Percentiles rank a stretch among this genome's conserved stretches.
Evolutionary conservation across 2,113 vertebrate genomes (phyloP).

Genomic region (Archocentrus centrarchus): DNA sequence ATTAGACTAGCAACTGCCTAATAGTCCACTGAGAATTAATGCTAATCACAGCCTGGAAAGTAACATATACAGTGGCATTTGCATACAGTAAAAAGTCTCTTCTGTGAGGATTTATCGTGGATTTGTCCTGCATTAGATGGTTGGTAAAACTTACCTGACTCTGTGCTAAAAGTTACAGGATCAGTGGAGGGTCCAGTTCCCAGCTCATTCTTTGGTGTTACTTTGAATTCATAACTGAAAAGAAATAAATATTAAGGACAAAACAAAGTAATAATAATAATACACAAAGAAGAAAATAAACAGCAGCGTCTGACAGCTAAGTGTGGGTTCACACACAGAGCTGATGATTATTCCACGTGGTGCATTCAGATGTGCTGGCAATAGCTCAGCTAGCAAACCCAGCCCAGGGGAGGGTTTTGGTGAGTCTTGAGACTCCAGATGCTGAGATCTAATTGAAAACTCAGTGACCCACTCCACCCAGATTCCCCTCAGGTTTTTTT

Average conservation of each 20-base stretch:
- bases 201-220: conserved; percentile 91
- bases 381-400: conserved; percentile 26
- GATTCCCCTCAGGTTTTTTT: conserved; percentile 17
- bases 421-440: conserved; percentile 58
- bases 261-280: not conserved
- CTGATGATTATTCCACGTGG: conserved; percentile 75
- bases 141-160: conserved; percentile 87
- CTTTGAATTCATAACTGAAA: conserved; percentile 92
- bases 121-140: not conserved
- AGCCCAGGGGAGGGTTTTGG: conserved; percentile 57
- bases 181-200: conserved; percentile 90
- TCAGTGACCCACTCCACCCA: conserved; percentile 45
- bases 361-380: conserved; percentile 70
- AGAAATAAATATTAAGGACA: conserved; percentile 25
- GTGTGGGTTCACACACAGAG: conserved; percentile 24
- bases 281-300: not conserved
- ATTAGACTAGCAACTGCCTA: conserved; percentile 55
- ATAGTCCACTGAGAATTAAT: not conserved
- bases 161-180: conserved; percentile 90
- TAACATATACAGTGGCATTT: conserved; percentile 15
- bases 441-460: conserved; percentile 56
- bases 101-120: not conserved
- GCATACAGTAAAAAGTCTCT: not conserved
- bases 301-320: conserved; percentile 32
- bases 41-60: conserved; percentile 21